A percentile compares a stretch with the other conserved stretches of the same genome.
phyloP scores from a whole-genome alignment of 2,888 invertebrate genomes.

The Pogonocherus hispidulus region DNA sequence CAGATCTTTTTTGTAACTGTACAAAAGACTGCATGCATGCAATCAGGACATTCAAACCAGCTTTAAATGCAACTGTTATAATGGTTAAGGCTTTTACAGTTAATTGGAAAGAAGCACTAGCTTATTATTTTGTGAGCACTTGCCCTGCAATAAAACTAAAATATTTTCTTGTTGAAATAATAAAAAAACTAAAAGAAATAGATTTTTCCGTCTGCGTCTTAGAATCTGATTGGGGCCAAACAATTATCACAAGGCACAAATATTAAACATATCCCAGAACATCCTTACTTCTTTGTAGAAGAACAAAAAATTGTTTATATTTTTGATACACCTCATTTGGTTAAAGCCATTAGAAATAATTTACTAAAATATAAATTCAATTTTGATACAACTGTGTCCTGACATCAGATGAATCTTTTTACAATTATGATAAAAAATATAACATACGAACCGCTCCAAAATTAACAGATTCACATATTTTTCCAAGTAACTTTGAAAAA shows the following conservation, averaged over 20 bases:
- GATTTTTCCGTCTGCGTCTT: constrained; percentile 5
- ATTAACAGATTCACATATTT: constrained; percentile 33
- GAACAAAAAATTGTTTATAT: constrained; percentile 22
- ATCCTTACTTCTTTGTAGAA: constrained; percentile 22
- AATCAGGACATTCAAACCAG: constrained; percentile 30
- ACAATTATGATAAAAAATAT: constrained; percentile 29
- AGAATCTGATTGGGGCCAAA: constrained; percentile 35
- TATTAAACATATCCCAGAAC: constrained; percentile 15
- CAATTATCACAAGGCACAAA: constrained; percentile 18
- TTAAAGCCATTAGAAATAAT: constrained; percentile 30
- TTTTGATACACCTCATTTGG: constrained; percentile 33
- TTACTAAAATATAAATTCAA: constrained; percentile 29
- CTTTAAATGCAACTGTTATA: constrained; percentile 32
- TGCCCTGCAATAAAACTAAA: constrained; percentile 31
- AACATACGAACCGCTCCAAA: constrained; percentile 22
- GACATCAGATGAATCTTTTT: constrained; percentile 23
- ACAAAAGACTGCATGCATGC: constrained; percentile 18
- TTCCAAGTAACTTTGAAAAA: constrained; percentile 15
- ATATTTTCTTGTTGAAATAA: constrained; percentile 9
- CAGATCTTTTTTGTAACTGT: constrained; percentile 29
- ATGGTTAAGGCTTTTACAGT: constrained; percentile 29
- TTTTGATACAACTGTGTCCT: constrained; percentile 8
- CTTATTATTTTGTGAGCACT: constrained; percentile 29
- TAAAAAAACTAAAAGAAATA: constrained; percentile 18
- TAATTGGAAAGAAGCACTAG: constrained; percentile 35